Percentiles rank a stretch among this genome's conserved stretches.
These are phyloP conservation scores for Hylaeus anthracinus DNA, from an alignment of 1,140 invertebrate genomes.

Conservation along the genomic window DNA sequence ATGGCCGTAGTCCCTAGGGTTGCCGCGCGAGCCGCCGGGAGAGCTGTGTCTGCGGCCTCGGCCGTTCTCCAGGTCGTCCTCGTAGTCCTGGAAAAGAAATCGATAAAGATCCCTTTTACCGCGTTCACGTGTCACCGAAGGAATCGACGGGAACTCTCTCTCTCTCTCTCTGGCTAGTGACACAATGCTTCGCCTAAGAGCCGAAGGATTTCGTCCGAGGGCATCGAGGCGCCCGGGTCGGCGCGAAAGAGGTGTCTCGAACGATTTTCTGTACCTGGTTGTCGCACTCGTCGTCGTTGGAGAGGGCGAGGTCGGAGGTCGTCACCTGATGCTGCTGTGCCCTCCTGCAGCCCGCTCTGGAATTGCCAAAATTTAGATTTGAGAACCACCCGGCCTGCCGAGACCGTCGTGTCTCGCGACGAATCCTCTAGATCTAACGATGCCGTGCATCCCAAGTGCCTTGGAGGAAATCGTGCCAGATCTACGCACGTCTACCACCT, in stretches of 20 bases:
- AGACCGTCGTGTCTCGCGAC: too few species aligned
- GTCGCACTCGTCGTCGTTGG: constrained; percentile 81
- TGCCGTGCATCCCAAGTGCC: too few species aligned
- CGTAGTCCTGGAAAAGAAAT: constrained; percentile 77
- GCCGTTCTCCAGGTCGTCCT: constrained; percentile 77
- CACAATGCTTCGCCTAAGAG: background rate
- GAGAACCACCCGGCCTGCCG: constrained; percentile 33
- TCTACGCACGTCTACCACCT: too few species aligned
- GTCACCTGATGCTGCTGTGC: constrained; percentile 77
- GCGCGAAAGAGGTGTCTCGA: constrained; percentile 3
- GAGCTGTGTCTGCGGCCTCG: constrained; percentile 78
- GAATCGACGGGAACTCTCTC: too few species aligned
- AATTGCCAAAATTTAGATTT: constrained; percentile 76
- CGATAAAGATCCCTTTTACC: constrained; percentile 7
- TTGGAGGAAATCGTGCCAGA: too few species aligned
- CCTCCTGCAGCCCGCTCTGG: constrained; percentile 77
- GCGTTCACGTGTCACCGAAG: background rate
- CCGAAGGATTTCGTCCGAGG: background rate
- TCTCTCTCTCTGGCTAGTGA: background rate
- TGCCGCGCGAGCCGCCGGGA: constrained; percentile 75
- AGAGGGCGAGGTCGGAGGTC: constrained; percentile 81
- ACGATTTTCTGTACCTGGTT: constrained; percentile 77
- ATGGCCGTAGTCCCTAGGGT: constrained; percentile 76
- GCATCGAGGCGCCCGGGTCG: background rate
- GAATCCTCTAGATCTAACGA: background rate